A percentile compares a stretch with the other conserved stretches of the same genome.
These are phyloP conservation scores for Drosophila obscura DNA, from an alignment of 1,140 invertebrate genomes.

Conservation along the genomic window DNA sequence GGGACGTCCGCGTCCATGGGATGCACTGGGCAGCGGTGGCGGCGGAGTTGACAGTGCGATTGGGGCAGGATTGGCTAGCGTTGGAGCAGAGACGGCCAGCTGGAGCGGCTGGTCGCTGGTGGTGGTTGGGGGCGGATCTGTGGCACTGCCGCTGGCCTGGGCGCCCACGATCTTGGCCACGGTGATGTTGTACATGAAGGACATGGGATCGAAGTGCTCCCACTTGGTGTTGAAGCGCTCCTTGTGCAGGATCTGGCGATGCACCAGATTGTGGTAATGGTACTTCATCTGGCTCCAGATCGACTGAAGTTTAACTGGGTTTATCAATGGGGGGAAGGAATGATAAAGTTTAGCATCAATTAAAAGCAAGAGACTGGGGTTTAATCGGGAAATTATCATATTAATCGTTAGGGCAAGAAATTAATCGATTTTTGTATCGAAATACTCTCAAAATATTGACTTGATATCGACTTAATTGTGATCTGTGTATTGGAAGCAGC, in stretches of 20 bases:
- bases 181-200: constrained; percentile 82
- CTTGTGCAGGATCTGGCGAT: constrained; percentile 80
- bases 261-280: constrained; percentile 78
- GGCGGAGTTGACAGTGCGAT: neutral
- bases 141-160: constrained; percentile 25
- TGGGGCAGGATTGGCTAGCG: constrained; percentile 20
- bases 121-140: constrained; percentile 1
- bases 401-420: too few species aligned
- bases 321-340: too few species aligned
- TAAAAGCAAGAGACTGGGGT: too few species aligned
- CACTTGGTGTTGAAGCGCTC: constrained; percentile 82
- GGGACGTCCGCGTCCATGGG: constrained; percentile 74
- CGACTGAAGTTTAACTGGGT: constrained; percentile 73
- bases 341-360: too few species aligned
- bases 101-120: constrained; percentile 11
- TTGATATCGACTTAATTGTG: too few species aligned
- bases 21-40: constrained; percentile 43
- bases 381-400: too few species aligned
- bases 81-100: neutral
- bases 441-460: neutral
- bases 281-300: constrained; percentile 83
- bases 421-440: too few species aligned
- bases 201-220: constrained; percentile 82
- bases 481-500: too few species aligned
- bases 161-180: constrained; percentile 78